Evolutionary conservation across 2,888 invertebrate species (phyloP).

Genomic region (Dryocosmus kuriphilus): DNA sequence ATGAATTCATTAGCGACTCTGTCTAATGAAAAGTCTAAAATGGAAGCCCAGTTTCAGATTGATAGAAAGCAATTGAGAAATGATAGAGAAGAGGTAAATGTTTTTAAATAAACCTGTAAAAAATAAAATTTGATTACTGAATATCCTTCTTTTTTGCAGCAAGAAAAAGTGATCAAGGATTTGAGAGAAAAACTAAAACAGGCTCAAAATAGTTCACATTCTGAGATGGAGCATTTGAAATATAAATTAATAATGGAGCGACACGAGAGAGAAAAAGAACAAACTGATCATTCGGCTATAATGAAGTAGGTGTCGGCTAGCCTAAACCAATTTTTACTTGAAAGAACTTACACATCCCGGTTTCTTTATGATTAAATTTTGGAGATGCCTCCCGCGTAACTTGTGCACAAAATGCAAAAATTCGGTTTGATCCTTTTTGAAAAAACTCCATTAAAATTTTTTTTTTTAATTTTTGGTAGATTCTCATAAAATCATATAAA

Average conservation of each 20-base stretch:
- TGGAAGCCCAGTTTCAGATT: conserved; percentile 90
- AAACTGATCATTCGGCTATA: conserved; percentile 87
- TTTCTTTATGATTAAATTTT: too few species aligned
- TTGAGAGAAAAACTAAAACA: conserved; percentile 82
- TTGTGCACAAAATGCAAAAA: too few species aligned
- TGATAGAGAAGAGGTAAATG: conserved; percentile 79
- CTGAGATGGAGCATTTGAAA: conserved; percentile 84
- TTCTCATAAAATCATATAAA: too few species aligned
- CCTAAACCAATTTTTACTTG: too few species aligned
- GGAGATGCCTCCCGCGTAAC: too few species aligned
- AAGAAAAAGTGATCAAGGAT: conserved; percentile 81
- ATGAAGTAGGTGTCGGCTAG: conserved; percentile 84
- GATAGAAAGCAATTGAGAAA: conserved; percentile 83
- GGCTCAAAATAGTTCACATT: conserved; percentile 80
- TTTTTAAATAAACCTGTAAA: conserved; percentile 30
- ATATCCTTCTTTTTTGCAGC: conserved; percentile 76
- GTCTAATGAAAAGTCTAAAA: conserved; percentile 89
- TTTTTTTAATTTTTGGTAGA: too few species aligned
- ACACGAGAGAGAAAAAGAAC: conserved; percentile 90
- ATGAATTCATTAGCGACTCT: conserved; percentile 87
- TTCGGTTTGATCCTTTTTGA: too few species aligned
- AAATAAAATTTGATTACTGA: not conserved
- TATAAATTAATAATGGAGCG: conserved; percentile 88
- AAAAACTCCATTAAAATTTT: too few species aligned
- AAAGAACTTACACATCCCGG: too few species aligned